Evolutionary conservation across 1,140 invertebrate species (phyloP).

Genomic region (Tetraneura akinire): DNA sequence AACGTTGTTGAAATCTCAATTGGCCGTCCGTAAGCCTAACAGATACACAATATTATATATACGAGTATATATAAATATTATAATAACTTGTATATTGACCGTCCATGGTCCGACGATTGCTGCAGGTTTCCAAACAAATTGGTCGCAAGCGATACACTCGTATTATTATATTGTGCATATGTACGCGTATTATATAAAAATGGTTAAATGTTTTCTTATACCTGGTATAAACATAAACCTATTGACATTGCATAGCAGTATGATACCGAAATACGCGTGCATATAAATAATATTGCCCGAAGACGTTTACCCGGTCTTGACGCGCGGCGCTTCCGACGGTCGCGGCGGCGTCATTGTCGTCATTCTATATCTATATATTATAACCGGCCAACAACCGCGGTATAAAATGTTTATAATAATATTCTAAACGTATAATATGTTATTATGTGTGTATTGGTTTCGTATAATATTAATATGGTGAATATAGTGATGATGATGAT

Average conservation of each 20-base stretch:
- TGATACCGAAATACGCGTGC: neutral
- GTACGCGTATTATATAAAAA: too few species aligned
- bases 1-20: too few species aligned
- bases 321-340: constrained; percentile 9
- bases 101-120: neutral
- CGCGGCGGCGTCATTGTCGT: neutral
- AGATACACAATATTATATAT: too few species aligned
- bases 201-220: neutral
- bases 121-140: neutral
- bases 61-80: too few species aligned
- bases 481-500: neutral
- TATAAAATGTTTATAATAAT: too few species aligned
- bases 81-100: too few species aligned
- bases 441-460: too few species aligned
- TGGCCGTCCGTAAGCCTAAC: too few species aligned
- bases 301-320: neutral
- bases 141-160: too few species aligned
- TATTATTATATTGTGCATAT: neutral
- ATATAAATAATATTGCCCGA: constrained; percentile 1
- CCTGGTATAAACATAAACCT: neutral
- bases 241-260: neutral
- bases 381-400: neutral
- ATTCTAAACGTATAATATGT: neutral
- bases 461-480: too few species aligned
- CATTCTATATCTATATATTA: neutral